Conservation (phyloP, 2,113 vertebrate genomes). For the Holacanthus passer region DNA sequence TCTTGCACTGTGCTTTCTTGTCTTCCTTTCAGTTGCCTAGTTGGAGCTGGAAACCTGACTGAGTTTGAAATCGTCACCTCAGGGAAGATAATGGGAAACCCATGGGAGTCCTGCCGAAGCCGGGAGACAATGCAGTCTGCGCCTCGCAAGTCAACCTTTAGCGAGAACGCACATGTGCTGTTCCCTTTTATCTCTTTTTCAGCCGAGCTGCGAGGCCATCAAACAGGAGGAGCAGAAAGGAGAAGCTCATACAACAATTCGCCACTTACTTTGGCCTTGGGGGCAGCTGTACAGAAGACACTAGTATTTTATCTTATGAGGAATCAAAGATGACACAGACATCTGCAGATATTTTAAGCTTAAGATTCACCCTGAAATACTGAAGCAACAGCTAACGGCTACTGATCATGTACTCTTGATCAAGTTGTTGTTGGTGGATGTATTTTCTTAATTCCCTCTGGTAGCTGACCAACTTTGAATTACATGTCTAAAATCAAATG, state of each 20-base stretch:
- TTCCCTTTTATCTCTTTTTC: constrained; percentile 54
- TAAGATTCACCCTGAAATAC: background rate
- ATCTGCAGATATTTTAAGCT: constrained; percentile 15
- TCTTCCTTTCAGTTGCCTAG: constrained; percentile 41
- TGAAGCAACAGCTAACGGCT: background rate
- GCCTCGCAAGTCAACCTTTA: constrained; percentile 39
- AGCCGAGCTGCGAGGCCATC: constrained; percentile 31
- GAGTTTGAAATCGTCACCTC: constrained; percentile 61
- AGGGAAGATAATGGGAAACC: constrained; percentile 70
- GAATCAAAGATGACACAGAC: constrained; percentile 26
- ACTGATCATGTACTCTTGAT: background rate
- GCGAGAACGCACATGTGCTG: constrained; percentile 32
- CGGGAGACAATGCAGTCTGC: constrained; percentile 41
- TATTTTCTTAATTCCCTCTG: background rate
- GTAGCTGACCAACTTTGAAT: background rate
- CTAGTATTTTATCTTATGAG: constrained; percentile 15
- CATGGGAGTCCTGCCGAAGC: constrained; percentile 49
- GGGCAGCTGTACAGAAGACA: background rate
- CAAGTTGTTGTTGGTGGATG: background rate
- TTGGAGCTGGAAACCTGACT: constrained; percentile 38
- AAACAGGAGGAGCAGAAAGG: constrained; percentile 17
- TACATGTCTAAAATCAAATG: background rate
- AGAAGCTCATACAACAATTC: constrained; percentile 8
- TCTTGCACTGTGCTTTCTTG: constrained; percentile 3
- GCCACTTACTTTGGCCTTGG: background rate